Percentiles rank a stretch among this genome's conserved stretches.
Conservation (phyloP, 2,113 vertebrate genomes). For the Sigmodon hispidus region DNA sequence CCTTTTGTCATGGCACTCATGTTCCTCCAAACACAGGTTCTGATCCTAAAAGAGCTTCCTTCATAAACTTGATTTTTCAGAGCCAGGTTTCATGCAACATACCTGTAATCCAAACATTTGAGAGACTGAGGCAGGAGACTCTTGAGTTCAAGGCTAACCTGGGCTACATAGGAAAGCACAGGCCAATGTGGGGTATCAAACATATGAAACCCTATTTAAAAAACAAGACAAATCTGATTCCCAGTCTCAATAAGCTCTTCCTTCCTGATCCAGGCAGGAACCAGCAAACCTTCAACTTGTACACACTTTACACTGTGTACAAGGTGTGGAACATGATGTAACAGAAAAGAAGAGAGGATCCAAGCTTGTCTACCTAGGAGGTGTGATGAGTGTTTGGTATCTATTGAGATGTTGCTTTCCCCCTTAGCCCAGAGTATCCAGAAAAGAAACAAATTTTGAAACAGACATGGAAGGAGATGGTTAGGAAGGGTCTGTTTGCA, state of each 20-base stretch:
- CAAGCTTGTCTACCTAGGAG: not conserved
- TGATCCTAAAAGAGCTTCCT: not conserved
- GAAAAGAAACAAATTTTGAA: conserved; percentile 8
- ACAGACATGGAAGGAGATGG: not conserved
- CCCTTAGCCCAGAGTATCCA: not conserved
- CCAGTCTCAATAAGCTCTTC: not conserved
- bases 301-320: not conserved
- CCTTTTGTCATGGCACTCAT: not conserved
- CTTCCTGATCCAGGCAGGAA: not conserved
- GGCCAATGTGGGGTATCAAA: not conserved
- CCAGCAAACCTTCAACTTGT: not conserved
- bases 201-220: not conserved
- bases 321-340: not conserved
- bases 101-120: not conserved
- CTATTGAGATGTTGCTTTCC: not conserved
- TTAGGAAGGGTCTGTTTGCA: not conserved
- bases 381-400: not conserved
- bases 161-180: not conserved
- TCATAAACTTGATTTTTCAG: not conserved
- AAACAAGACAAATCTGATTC: not conserved
- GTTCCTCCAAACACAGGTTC: not conserved
- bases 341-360: not conserved
- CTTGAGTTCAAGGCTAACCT: not conserved
- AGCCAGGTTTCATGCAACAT: not conserved
- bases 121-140: not conserved